Conservation (phyloP, 1,140 invertebrate genomes). For the Idris sp. region DNA sequence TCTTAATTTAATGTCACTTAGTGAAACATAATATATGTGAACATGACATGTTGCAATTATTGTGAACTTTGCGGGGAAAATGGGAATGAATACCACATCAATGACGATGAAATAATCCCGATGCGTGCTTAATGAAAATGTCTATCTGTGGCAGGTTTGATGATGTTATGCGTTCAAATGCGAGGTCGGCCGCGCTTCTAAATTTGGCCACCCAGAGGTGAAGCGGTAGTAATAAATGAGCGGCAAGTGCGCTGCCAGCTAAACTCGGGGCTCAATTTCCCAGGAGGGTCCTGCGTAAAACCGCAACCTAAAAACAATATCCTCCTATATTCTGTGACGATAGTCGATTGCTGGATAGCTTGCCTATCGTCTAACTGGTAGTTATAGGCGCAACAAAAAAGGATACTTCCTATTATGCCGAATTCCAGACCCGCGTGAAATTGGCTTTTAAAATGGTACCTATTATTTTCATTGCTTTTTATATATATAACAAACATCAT, state of each 20-base stretch:
- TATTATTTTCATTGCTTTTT: too few relatives aligned
- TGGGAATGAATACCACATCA: conserved; percentile 10
- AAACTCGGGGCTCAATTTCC: conserved; percentile 73
- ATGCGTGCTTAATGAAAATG: conserved; percentile 44
- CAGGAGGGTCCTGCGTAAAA: conserved; percentile 72
- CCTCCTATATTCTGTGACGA: conserved; percentile 68
- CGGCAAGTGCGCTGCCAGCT: conserved; percentile 70
- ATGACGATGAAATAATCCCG: conserved; percentile 42
- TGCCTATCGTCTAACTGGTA: conserved; percentile 66
- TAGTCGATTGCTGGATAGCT: conserved; percentile 68
- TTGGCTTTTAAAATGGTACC: conserved; percentile 17
- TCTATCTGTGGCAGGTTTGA: conserved; percentile 50
- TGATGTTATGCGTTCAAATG: conserved; percentile 46
- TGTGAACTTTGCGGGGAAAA: conserved; percentile 3
- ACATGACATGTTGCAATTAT: conserved; percentile 7
- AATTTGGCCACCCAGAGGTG: conserved; percentile 76
- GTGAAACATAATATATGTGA: conserved; percentile 1
- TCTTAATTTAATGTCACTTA: conserved; percentile 25
- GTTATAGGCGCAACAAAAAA: conserved; percentile 55
- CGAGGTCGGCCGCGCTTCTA: conserved; percentile 63
- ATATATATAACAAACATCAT: too few relatives aligned
- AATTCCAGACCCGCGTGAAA: conserved; percentile 28
- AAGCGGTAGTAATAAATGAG: conserved; percentile 76
- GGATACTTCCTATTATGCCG: conserved; percentile 33
- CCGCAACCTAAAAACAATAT: conserved; percentile 77